Evolutionary conservation across 2,888 invertebrate species (phyloP).

Genomic region (Leistus spinibarbis): DNA sequence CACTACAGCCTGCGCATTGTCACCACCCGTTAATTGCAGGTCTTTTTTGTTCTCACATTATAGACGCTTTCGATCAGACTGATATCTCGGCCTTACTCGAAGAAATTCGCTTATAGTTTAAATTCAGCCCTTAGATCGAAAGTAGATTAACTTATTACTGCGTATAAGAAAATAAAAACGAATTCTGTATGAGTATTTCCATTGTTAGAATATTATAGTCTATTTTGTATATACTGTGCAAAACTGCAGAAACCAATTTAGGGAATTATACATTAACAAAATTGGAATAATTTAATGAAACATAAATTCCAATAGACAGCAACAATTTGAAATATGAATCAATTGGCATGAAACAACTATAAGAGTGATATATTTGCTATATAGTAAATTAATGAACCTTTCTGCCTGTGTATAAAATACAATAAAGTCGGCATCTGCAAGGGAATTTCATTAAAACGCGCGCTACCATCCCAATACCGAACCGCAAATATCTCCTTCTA

Average conservation of each 20-base stretch:
- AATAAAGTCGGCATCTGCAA: constrained; percentile 16
- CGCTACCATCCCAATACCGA: constrained; percentile 22
- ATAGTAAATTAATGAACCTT: constrained; percentile 17
- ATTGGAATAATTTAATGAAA: no score
- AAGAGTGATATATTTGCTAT: not conserved
- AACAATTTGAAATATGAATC: no score
- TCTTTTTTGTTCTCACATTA: not conserved
- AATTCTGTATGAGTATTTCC: no score
- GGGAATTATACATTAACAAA: no score
- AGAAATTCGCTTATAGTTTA: not conserved
- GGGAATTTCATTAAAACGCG: constrained; percentile 34
- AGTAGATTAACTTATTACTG: no score
- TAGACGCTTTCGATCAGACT: not conserved
- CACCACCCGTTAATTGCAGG: not conserved
- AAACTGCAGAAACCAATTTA: no score
- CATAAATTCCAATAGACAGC: no score
- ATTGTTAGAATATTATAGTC: no score
- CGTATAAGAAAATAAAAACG: no score
- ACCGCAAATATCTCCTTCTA: constrained; percentile 28
- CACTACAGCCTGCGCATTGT: not conserved
- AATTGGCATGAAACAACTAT: not conserved
- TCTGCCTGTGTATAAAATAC: not conserved
- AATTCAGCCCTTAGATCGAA: not conserved
- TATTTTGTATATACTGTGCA: no score
- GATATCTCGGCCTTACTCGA: not conserved